Percentiles rank a stretch among this genome's conserved stretches.
Evolutionary conservation across 2,113 vertebrate genomes (phyloP).

Genomic region (Brachypteracias leptosomus): DNA sequence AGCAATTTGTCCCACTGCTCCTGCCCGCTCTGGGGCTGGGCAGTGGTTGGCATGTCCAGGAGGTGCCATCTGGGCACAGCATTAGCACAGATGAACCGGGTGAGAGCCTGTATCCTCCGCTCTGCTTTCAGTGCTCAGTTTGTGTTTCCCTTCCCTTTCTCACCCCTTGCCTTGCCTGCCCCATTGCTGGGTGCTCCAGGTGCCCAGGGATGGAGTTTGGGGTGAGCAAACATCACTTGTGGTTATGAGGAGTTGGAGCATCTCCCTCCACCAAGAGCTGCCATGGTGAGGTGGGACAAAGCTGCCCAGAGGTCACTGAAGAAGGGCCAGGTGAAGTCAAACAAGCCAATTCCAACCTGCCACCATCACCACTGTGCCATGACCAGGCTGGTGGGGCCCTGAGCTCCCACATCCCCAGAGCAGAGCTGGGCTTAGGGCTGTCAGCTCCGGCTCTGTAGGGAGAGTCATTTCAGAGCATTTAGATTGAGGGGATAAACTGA

Average conservation of each 20-base stretch:
- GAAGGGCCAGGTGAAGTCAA: neutral
- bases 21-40: neutral
- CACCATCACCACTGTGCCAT: neutral
- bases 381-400: neutral
- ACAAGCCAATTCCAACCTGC: neutral
- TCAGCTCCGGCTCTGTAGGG: neutral
- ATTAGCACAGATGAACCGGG: accelerated
- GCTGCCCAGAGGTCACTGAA: neutral
- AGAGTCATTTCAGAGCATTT: neutral
- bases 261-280: neutral
- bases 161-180: neutral
- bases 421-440: neutral
- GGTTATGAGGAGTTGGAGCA: neutral
- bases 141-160: neutral
- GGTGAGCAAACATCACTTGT: accelerated
- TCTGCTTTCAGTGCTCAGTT: neutral
- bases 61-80: neutral
- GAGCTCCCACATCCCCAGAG: accelerated
- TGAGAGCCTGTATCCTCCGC: neutral
- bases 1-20: neutral
- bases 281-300: neutral
- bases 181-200: neutral
- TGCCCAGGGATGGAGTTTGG: neutral
- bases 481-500: neutral
- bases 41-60: accelerated